A percentile compares a stretch with the other conserved stretches of the same genome.
These are phyloP conservation scores for Brachirus orientalis DNA, from an alignment of 2,113 vertebrate genomes.

Conservation along the genomic window DNA sequence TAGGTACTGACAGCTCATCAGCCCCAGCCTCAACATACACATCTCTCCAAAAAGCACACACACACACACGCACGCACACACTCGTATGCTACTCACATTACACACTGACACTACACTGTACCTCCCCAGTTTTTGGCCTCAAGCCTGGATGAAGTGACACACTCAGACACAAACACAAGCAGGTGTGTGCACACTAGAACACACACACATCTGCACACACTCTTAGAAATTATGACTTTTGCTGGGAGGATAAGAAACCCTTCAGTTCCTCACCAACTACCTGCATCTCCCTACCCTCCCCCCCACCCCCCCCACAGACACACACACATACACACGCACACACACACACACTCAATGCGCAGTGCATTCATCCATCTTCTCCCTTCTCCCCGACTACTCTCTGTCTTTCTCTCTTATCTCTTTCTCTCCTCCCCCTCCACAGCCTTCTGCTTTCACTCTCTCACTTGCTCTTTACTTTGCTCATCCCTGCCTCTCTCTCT, in stretches of 20 bases:
- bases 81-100: conserved; percentile 27
- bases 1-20: conserved; percentile 82
- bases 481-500: conserved; percentile 62
- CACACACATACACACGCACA: conserved; percentile 26
- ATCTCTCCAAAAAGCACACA: conserved; percentile 26
- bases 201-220: conserved; percentile 60
- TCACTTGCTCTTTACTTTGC: conserved; percentile 57
- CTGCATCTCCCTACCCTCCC: conserved; percentile 64
- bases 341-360: conserved; percentile 54
- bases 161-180: conserved; percentile 57
- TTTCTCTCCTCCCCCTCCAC: conserved; percentile 68
- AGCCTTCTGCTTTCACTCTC: conserved; percentile 72
- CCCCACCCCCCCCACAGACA: conserved; percentile 31
- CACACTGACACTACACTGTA: conserved; percentile 45
- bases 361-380: conserved; percentile 81
- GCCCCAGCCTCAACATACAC: conserved; percentile 62
- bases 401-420: conserved; percentile 77
- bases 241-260: conserved; percentile 71
- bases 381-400: conserved; percentile 72
- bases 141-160: conserved; percentile 65
- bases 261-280: conserved; percentile 69
- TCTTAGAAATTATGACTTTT: conserved; percentile 72
- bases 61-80: conserved; percentile 13
- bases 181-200: conserved; percentile 44
- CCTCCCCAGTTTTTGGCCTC: conserved; percentile 61